phyloP scores from a whole-genome alignment of 2,888 invertebrate genomes.

The Syrphus vitripennis region DNA sequence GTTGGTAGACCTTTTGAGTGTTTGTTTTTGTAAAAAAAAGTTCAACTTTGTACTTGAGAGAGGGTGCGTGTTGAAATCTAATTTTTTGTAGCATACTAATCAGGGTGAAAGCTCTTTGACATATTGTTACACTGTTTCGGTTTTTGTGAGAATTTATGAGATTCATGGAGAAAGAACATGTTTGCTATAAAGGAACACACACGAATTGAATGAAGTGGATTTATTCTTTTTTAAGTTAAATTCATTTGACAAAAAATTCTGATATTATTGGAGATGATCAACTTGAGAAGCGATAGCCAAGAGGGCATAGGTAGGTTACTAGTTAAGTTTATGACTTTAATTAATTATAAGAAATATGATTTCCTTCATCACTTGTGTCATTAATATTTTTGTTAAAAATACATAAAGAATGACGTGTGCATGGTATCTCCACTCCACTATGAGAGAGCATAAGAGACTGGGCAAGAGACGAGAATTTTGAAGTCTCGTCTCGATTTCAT shows the following conservation, averaged over 20 bases:
- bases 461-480: no score
- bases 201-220: background rate
- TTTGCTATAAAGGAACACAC: background rate
- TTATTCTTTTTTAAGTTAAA: constrained; percentile 19
- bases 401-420: no score
- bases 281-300: no score
- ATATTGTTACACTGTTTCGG: constrained; percentile 45
- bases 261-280: no score
- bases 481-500: no score
- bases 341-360: no score
- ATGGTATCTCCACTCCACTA: no score
- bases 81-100: constrained; percentile 64
- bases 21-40: background rate
- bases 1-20: background rate
- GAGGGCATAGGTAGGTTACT: no score
- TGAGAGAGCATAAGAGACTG: no score
- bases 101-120: constrained; percentile 46
- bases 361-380: no score
- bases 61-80: constrained; percentile 52
- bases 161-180: background rate
- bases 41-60: background rate
- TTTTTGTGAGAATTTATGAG: constrained; percentile 43
- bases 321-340: no score
- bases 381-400: no score
- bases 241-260: background rate